phyloP scores from a whole-genome alignment of 2,113 vertebrate genomes.

The Psammodynastes pulverulentus region DNA sequence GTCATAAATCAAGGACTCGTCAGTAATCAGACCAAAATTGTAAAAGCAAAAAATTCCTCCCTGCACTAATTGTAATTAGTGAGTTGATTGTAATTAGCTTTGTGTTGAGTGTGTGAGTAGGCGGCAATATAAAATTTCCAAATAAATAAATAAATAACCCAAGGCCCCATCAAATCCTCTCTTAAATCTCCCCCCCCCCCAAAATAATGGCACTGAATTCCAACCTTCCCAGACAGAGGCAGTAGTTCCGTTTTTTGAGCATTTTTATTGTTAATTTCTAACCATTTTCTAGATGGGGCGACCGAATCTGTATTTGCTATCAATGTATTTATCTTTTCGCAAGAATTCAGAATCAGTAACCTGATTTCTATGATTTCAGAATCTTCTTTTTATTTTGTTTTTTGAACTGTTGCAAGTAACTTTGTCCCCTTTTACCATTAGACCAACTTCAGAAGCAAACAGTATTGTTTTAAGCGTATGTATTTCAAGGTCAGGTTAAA shows the following conservation, averaged over 20 bases:
- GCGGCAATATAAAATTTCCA: too few species aligned
- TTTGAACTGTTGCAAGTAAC: neutral
- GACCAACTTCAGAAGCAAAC: neutral
- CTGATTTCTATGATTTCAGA: neutral
- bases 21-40: neutral
- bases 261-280: neutral
- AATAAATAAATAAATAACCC: too few species aligned
- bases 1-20: neutral
- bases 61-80: neutral
- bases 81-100: too few species aligned
- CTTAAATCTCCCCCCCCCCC: neutral
- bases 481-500: neutral
- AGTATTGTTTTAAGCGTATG: neutral
- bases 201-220: neutral
- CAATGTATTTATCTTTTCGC: neutral
- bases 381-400: neutral
- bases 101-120: too few species aligned
- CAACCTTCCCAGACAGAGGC: neutral
- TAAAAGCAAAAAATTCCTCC: neutral
- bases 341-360: neutral
- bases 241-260: neutral
- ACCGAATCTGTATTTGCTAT: neutral
- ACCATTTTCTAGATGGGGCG: neutral
- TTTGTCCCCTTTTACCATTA: neutral
- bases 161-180: neutral